Evolutionary conservation across 2,888 invertebrate genomes (phyloP), one percentile per base, ranked within the genome.

Genomic region (Germaria angustata): DNA sequence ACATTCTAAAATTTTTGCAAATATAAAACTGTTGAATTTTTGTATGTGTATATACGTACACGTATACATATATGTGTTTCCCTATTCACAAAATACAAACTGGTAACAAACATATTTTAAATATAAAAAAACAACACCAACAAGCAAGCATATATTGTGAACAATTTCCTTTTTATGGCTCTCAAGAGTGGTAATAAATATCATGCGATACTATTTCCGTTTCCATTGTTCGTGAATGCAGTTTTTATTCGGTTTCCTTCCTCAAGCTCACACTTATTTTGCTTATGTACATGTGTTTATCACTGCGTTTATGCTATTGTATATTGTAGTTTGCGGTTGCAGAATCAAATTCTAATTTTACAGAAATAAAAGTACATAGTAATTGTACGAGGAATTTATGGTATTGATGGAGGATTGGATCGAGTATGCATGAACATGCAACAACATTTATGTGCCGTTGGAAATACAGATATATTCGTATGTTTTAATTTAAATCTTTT

Each of bases 101-200:
- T n/a, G n/a, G n/a, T n/a, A n/a, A 15, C 39, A 11, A 39, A 15
- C 36, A 39, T 39, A 15, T 39, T 4, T 39, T n/a, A 9, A 46
- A 46, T 20, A 20, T 20, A 46, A 46, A 17, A 46, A 20, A 41
- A 5, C 2, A n/a, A 41, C 6, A 41, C 17, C 4, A 46, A 46
- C n/a, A 44, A 39, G 20, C 2, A 44, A 46, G 15, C 17, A 7
- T 44, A 44, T 44, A 15, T 44, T 51, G 24, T 24, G n/a, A 20
- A 28, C 51, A 22, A 51, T 51, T 24, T 53, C 7, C 0, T n/a
- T 28, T 53, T 53, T 53, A 53, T 53, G 28, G 28, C 28, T 53
- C 53, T 53, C 90, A 87, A 88, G 90, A 89, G 90, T 88, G 89
- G 89, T 88, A 90, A 90, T 90, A 90, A 90, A 90, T 90, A 89